These are phyloP conservation scores for Tretioscincus oriximinensis DNA, from an alignment of 2,113 vertebrate genomes.

Conservation along the genomic window DNA sequence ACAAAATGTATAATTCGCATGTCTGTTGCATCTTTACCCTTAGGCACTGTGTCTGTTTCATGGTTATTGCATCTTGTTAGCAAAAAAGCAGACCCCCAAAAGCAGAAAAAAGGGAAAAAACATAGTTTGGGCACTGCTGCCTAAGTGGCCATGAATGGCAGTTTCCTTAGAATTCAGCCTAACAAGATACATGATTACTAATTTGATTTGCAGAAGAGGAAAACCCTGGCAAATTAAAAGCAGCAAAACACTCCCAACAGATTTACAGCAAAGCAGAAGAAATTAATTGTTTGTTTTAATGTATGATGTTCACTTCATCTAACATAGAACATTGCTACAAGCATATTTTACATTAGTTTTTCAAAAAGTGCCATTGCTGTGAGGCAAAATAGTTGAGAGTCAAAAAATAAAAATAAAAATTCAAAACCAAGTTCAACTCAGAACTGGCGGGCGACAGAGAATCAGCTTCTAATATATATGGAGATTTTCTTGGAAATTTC, in stretches of 20 bases:
- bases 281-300: slow-evolving; percentile 42
- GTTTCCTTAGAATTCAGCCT: slow-evolving; percentile 49
- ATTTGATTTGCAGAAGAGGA: slow-evolving; percentile 57
- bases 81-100: slow-evolving; percentile 35
- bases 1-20: slow-evolving; percentile 46
- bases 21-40: slow-evolving; percentile 36
- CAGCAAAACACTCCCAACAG: slow-evolving; percentile 41
- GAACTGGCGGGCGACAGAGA: neutral
- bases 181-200: slow-evolving; percentile 48
- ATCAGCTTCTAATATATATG: too few relatives aligned
- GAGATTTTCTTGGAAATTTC: too few relatives aligned
- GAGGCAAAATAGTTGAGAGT: slow-evolving; percentile 4
- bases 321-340: slow-evolving; percentile 7
- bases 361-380: slow-evolving; percentile 9
- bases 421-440: slow-evolving; percentile 16
- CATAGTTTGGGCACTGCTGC: slow-evolving; percentile 33
- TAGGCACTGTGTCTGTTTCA: slow-evolving; percentile 43
- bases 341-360: slow-evolving; percentile 16
- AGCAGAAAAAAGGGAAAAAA: slow-evolving; percentile 32
- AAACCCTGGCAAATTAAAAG: slow-evolving; percentile 51
- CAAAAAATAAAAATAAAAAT: neutral
- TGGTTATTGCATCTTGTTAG: slow-evolving; percentile 56
- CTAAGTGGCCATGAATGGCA: slow-evolving; percentile 46
- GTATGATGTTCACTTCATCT: slow-evolving; percentile 46
- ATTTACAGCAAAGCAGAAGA: slow-evolving; percentile 45